Evolutionary conservation across 2,888 invertebrate genomes (phyloP).

Genomic region (Carterocephalus palaemon): DNA sequence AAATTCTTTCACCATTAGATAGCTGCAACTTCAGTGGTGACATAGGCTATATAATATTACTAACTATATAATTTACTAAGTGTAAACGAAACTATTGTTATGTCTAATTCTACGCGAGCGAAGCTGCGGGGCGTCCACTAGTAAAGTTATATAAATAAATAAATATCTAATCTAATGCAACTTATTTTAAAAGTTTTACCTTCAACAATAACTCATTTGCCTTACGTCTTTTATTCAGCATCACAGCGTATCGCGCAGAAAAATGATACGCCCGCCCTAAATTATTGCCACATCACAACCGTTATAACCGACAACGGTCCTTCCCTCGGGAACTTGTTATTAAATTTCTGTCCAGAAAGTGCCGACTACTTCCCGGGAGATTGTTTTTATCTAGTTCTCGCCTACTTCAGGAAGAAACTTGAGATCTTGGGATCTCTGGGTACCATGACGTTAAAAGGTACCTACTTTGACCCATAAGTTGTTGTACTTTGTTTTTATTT

Average conservation of each 20-base stretch:
- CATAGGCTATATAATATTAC: no score
- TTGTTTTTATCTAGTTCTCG: not conserved
- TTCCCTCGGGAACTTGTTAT: slow-evolving; percentile 28
- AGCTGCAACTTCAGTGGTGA: no score
- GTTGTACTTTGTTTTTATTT: no score
- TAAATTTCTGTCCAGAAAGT: slow-evolving; percentile 9
- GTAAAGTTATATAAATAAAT: no score
- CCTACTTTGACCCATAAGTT: no score
- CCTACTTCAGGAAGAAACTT: not conserved
- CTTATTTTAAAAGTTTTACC: slow-evolving; percentile 9
- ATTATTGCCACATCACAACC: slow-evolving; percentile 26
- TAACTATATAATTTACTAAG: no score
- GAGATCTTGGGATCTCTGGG: not conserved
- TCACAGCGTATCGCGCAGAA: slow-evolving; percentile 17
- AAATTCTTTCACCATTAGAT: no score
- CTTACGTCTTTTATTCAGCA: slow-evolving; percentile 1
- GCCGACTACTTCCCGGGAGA: slow-evolving; percentile 3
- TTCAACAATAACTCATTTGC: not conserved
- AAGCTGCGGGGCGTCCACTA: no score
- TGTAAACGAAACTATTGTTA: no score
- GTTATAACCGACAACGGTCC: slow-evolving; percentile 18
- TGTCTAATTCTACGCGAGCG: no score
- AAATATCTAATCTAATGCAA: slow-evolving; percentile 1
- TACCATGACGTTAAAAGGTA: no score
- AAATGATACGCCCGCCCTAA: slow-evolving; percentile 19